Evolutionary conservation across 2,113 vertebrate genomes (phyloP).

Genomic region (Mustela lutreola): DNA sequence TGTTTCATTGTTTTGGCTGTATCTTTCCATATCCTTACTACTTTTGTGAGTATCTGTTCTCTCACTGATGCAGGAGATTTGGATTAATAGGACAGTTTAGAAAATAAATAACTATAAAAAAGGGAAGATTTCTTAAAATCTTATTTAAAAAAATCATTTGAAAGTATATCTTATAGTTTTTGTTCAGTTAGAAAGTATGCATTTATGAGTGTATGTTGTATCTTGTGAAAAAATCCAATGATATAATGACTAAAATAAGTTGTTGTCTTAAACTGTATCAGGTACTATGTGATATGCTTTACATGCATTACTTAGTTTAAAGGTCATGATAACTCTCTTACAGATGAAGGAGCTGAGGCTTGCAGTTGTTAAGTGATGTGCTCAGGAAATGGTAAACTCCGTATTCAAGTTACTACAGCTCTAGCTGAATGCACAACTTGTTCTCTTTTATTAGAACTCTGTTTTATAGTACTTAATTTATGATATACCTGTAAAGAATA

Average conservation of each 20-base stretch:
- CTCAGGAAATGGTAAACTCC: neutral
- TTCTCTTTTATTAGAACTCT: neutral
- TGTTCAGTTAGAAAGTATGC: neutral
- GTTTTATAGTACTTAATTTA: neutral
- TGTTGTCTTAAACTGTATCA: neutral
- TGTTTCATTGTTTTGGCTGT: neutral
- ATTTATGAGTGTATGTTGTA: neutral
- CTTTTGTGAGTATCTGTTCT: neutral
- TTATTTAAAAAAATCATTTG: neutral
- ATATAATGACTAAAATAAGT: neutral
- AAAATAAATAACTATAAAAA: neutral
- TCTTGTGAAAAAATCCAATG: neutral
- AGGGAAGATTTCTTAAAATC: neutral
- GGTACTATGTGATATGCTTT: neutral
- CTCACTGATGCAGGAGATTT: neutral
- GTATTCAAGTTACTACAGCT: constrained; percentile 9
- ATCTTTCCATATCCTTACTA: neutral
- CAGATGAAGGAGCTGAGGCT: neutral
- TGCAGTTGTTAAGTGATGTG: neutral
- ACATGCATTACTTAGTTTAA: neutral
- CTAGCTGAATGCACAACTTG: neutral
- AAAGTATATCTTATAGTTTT: neutral
- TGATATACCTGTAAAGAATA: neutral
- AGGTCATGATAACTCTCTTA: neutral
- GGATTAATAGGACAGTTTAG: neutral